A percentile compares a stretch with the other conserved stretches of the same genome.
Evolutionary conservation across 1,140 invertebrate species (phyloP).

Genomic region (Meloidogyne floridensis): DNA sequence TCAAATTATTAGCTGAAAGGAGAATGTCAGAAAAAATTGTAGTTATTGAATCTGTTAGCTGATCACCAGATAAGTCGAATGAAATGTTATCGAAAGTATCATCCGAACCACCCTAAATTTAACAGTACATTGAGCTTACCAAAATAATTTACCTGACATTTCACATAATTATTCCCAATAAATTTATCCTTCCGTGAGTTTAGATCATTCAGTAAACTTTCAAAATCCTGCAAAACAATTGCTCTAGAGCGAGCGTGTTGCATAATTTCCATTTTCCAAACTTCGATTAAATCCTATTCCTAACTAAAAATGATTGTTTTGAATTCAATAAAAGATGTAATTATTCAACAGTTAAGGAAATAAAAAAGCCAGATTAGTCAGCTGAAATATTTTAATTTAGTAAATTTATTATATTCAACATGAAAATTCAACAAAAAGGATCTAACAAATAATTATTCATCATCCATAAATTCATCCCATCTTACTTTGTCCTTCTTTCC

Average conservation of each 20-base stretch:
- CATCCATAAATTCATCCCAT: constrained; percentile 9
- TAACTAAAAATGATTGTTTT: background rate
- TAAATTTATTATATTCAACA: background rate
- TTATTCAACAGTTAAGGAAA: no score
- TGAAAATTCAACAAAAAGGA: background rate
- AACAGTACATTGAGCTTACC: background rate
- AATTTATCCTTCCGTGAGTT: background rate
- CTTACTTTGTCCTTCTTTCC: background rate
- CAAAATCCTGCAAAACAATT: constrained; percentile 14
- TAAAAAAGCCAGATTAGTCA: no score
- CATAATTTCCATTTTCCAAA: constrained; percentile 6
- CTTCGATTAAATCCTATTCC: background rate
- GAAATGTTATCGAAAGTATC: background rate
- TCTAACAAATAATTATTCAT: constrained; percentile 6
- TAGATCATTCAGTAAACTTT: constrained; percentile 1
- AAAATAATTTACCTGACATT: constrained; percentile 2
- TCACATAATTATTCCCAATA: background rate
- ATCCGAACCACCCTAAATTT: background rate
- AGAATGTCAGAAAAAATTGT: constrained; percentile 38
- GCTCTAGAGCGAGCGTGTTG: constrained; percentile 25
- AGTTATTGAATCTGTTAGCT: constrained; percentile 37
- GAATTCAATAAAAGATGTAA: no score
- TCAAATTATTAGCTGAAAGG: constrained; percentile 40
- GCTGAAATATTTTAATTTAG: no score
- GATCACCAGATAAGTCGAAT: constrained; percentile 30